Base-by-base conservation (phyloP, 2,888 invertebrate genomes). In the Danaus chrysippus region DNA sequence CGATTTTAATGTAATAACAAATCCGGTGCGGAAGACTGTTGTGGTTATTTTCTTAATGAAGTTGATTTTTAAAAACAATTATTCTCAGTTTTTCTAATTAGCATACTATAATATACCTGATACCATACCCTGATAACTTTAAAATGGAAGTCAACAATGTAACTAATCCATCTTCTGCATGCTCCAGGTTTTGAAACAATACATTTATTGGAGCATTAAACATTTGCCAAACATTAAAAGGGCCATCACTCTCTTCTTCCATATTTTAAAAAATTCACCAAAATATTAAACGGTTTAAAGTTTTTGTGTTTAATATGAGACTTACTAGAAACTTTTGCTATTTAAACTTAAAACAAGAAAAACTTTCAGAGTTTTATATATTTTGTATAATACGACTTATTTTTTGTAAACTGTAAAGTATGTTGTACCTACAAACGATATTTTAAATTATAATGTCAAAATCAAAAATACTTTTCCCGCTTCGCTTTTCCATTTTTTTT, bases 141-240 rank as follows among this genome's bases (percentile, higher is more conserved):
- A 94, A 80, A 67, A 94, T 90, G 2, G 91, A 92, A 65, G 91
- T 89, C n/a, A 93, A 83, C 55, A 93, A 78, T 73, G 89, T 87
- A 69, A 93, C 92, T 8, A 93, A 82, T 12, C 91, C 91, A 69
- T 87, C 91, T 53, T 89, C 92, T 46, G 92, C 88, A 72, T 90
- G 87, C 72, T 92, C 91, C 66, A 93, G 84, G 72, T 93, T 92
- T 67, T 92, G 89, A 67, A 93, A 92, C 19, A 94, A 79, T 9
- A 91, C 88, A 73, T 92, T 88, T 42, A 93, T 92, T 3, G 93
- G 93, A 34, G 92, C 92, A 75, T 93, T 93, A 70, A 94, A 93
- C 83, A 93, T 92, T 83, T 93, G 92, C 94, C 94, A 94, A 42
- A 90, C 87, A n/a, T 85, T 82, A 73, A 87, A 85, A 1, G 91